These are phyloP conservation scores for Scaptomyza flava DNA, from an alignment of 2,888 invertebrate genomes.

Conservation along the genomic window DNA sequence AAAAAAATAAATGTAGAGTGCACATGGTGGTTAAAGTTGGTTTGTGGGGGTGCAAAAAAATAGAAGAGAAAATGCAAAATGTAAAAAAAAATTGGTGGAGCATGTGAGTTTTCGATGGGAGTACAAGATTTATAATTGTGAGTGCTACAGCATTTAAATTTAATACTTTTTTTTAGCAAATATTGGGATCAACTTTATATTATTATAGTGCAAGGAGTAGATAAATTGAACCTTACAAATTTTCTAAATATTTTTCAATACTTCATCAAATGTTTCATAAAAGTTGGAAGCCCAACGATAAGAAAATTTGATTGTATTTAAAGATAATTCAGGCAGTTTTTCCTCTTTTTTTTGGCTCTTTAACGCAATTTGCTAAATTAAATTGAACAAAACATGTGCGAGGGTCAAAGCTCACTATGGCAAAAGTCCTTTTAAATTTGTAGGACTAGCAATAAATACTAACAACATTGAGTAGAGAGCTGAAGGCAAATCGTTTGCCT, in stretches of 20 bases:
- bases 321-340: neutral
- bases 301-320: conserved; percentile 1
- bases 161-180: no score
- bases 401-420: conserved; percentile 4
- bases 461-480: conserved; percentile 8
- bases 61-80: neutral
- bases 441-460: conserved; percentile 35
- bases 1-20: conserved; percentile 2
- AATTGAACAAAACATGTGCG: conserved; percentile 29
- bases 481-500: conserved; percentile 40
- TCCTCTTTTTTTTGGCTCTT: neutral
- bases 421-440: conserved; percentile 23
- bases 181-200: no score
- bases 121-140: neutral
- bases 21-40: conserved; percentile 19
- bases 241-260: neutral
- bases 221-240: no score
- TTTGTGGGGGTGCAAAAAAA: neutral
- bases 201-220: no score
- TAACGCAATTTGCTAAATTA: conserved; percentile 37
- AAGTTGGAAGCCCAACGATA: neutral
- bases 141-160: neutral
- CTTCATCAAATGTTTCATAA: neutral
- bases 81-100: neutral
- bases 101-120: neutral